Percentiles rank a stretch among this genome's conserved stretches.
Conservation (phyloP, 2,797 vertebrate genomes). For the Yasuhikotakia modesta region DNA sequence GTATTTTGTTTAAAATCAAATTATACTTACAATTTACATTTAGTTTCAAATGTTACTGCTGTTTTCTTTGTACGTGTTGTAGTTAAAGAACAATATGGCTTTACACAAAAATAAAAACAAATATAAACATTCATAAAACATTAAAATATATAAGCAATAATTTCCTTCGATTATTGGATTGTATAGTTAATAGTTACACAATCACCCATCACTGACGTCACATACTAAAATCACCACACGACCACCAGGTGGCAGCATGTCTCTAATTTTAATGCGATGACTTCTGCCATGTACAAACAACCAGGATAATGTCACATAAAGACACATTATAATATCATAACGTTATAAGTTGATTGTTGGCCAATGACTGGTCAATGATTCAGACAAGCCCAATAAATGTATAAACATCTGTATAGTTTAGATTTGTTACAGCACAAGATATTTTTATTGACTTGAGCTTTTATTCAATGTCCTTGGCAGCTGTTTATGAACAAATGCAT, state of each 20-base stretch:
- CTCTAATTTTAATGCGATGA: neutral
- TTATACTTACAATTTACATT: neutral
- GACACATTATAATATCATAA: neutral
- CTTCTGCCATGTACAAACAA: neutral
- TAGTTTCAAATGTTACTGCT: neutral
- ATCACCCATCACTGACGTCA: neutral
- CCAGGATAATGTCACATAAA: neutral
- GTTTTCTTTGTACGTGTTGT: no score
- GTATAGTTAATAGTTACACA: no score
- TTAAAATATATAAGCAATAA: no score
- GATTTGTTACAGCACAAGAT: no score
- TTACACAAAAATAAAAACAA: no score
- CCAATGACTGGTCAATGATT: neutral
- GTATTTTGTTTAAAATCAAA: neutral
- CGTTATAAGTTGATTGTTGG: neutral
- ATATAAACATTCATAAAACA: no score
- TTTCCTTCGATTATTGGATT: no score
- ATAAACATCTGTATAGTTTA: no score
- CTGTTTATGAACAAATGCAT: neutral
- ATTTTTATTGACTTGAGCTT: no score
- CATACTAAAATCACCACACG: neutral
- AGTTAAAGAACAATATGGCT: no score
- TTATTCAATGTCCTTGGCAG: no score
- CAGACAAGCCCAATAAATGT: no score
- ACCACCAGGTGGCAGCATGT: conserved; percentile 48